phyloP scores from a whole-genome alignment of 1,140 invertebrate species.

The Campoletis sonorensis region DNA sequence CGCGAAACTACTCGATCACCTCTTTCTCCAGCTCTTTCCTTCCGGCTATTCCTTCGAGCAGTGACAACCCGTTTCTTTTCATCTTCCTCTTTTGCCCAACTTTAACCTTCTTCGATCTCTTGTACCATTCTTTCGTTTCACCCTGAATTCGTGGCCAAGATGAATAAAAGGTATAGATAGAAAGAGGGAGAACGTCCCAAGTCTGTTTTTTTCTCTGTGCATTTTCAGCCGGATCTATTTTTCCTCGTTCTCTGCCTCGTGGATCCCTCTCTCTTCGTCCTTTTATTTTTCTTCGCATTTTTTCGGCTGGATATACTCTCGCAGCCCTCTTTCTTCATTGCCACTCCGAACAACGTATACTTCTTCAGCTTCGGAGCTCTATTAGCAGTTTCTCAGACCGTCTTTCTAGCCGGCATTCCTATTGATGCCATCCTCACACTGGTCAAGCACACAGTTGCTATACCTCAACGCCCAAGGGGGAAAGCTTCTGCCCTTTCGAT shows the following conservation, averaged over 20 bases:
- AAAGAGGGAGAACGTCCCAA: not conserved
- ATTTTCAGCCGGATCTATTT: not conserved
- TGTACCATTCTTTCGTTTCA: slow-evolving; percentile 31
- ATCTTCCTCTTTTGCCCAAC: slow-evolving; percentile 10
- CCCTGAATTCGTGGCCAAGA: not conserved
- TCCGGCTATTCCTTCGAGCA: slow-evolving; percentile 42
- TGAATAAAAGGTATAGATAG: not conserved
- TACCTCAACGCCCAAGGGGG: slow-evolving; percentile 58
- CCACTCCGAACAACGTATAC: slow-evolving; percentile 25
- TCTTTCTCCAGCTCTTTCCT: slow-evolving; percentile 43
- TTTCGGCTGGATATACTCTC: slow-evolving; percentile 6
- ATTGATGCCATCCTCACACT: slow-evolving; percentile 60
- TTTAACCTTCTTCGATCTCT: slow-evolving; percentile 13
- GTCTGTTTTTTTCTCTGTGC: slow-evolving; percentile 33
- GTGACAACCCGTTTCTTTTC: slow-evolving; percentile 35
- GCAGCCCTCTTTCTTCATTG: slow-evolving; percentile 1
- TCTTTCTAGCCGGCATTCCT: slow-evolving; percentile 63
- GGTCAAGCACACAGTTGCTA: slow-evolving; percentile 33
- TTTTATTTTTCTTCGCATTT: slow-evolving; percentile 28
- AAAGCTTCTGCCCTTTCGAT: slow-evolving; percentile 49
- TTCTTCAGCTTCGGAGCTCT: slow-evolving; percentile 53
- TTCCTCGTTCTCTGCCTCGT: not conserved
- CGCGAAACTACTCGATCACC: slow-evolving; percentile 51
- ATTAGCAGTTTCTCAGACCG: slow-evolving; percentile 69
- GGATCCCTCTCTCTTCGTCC: not conserved